Conservation (phyloP, 2,113 vertebrate genomes). For the Trematomus loennbergii region DNA sequence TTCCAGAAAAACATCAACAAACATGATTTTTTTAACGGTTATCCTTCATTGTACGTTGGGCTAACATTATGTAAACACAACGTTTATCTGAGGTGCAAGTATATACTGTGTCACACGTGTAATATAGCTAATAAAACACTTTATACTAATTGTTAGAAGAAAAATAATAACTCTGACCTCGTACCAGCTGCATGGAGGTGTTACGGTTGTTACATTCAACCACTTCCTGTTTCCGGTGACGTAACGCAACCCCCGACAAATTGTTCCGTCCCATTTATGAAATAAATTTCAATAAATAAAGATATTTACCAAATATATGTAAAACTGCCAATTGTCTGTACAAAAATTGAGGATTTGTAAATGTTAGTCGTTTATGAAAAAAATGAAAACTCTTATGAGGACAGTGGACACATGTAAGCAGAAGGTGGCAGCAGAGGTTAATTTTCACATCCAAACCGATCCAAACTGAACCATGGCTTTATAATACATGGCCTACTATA, state of each 20-base stretch:
- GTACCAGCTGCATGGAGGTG: background rate
- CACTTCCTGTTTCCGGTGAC: conserved; percentile 71
- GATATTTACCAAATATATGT: background rate
- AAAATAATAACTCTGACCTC: conserved; percentile 58
- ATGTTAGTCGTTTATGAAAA: background rate
- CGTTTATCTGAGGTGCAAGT: fast-evolving
- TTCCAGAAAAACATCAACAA: background rate
- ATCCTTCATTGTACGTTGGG: background rate
- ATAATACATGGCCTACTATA: too few relatives aligned
- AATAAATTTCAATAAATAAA: background rate
- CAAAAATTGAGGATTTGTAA: background rate
- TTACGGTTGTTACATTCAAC: conserved; percentile 33
- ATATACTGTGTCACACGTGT: background rate
- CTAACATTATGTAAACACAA: background rate
- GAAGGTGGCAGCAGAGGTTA: conserved; percentile 52
- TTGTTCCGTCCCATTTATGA: background rate
- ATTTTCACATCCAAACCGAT: background rate
- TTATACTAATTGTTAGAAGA: background rate
- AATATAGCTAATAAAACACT: background rate
- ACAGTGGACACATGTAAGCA: background rate
- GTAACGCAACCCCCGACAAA: background rate
- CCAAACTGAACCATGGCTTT: too few relatives aligned
- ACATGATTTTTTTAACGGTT: background rate
- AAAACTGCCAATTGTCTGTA: background rate
- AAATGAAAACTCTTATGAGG: background rate